These are phyloP conservation scores for Strigamia transsilvanica DNA, from an alignment of 2,888 invertebrate species.

Conservation along the genomic window DNA sequence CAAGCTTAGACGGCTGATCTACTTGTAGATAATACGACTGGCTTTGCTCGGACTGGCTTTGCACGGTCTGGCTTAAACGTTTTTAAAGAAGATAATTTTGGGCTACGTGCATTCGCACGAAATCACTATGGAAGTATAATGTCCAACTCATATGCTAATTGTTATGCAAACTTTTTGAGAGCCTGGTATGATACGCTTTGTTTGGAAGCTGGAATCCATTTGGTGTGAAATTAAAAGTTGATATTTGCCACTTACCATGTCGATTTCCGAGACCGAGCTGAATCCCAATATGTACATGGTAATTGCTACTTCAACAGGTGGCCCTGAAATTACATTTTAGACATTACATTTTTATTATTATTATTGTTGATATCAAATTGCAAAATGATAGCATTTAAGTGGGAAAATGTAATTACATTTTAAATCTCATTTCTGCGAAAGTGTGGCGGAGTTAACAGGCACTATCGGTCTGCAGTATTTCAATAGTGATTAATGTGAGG, in stretches of 20 bases:
- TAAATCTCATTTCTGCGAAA: background rate
- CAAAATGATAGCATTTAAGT: background rate
- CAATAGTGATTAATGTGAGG: background rate
- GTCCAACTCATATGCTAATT: too few species aligned
- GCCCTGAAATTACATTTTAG: background rate
- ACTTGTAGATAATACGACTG: too few species aligned
- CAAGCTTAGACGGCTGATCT: too few species aligned
- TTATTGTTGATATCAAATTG: background rate
- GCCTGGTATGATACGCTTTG: too few species aligned
- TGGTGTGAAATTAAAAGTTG: too few species aligned
- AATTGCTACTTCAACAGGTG: slow-evolving; percentile 51
- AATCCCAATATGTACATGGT: slow-evolving; percentile 52
- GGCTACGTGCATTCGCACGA: too few species aligned
- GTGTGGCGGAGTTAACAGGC: background rate
- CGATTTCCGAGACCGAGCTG: slow-evolving; percentile 52
- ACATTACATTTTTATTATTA: background rate
- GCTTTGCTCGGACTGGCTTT: too few species aligned
- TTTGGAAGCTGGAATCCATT: background rate
- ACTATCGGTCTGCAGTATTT: background rate
- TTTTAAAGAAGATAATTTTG: too few species aligned
- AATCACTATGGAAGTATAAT: too few species aligned
- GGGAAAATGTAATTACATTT: background rate
- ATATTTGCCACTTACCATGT: slow-evolving; percentile 49
- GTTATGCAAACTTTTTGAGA: too few species aligned
- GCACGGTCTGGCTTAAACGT: too few species aligned